Percentiles rank a stretch among this genome's conserved stretches.
These are phyloP conservation scores for Cacoxenus indagator DNA, from an alignment of 2,888 invertebrate genomes.

Conservation along the genomic window DNA sequence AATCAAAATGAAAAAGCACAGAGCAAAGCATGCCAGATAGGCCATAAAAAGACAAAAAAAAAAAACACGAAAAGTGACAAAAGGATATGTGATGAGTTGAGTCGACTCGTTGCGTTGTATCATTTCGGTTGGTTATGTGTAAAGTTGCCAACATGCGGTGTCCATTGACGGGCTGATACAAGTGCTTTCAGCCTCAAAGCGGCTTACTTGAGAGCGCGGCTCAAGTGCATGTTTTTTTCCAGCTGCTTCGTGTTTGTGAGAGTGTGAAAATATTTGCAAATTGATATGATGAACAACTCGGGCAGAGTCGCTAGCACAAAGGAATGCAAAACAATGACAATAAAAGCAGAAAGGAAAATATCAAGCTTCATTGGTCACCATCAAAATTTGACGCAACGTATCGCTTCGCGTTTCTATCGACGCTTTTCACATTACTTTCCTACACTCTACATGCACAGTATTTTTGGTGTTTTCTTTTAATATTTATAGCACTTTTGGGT, in stretches of 20 bases:
- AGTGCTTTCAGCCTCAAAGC: slow-evolving; percentile 13
- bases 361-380: not conserved
- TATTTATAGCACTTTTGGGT: slow-evolving; percentile 34
- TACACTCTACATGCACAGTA: not conserved
- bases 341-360: not conserved
- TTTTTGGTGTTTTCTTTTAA: slow-evolving; percentile 31
- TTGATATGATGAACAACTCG: slow-evolving; percentile 7
- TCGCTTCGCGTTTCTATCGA: not conserved
- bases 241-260: not conserved
- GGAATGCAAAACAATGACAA: not conserved
- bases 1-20: not conserved
- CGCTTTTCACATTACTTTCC: not conserved
- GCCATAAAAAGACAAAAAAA: not conserved
- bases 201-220: slow-evolving; percentile 1
- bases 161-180: not conserved
- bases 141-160: not conserved
- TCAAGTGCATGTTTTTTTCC: not conserved
- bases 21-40: not conserved
- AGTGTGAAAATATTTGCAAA: slow-evolving; percentile 13
- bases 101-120: not conserved
- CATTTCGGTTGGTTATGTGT: not conserved
- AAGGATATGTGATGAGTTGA: not conserved
- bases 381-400: not conserved
- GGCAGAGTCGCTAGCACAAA: not conserved
- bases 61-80: not conserved